phyloP scores from a whole-genome alignment of 2,797 vertebrate species.

The Tadarida brasiliensis region DNA sequence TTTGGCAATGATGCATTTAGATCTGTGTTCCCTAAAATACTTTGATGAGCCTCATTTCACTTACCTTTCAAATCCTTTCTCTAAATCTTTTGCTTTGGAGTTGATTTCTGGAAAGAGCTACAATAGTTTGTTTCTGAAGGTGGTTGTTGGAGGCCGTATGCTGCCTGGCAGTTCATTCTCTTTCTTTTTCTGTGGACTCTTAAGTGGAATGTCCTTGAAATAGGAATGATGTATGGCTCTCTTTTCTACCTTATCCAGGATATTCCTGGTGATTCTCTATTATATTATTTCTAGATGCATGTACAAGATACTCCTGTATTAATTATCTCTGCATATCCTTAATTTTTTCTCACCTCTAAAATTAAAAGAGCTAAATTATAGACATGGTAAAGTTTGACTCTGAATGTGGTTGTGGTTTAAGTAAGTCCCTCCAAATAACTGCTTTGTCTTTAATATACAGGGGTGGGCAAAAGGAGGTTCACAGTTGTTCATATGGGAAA shows the following conservation, averaged over 20 bases:
- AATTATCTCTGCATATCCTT: constrained; percentile 29
- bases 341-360: constrained; percentile 56
- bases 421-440: not conserved
- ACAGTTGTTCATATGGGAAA: not conserved
- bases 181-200: constrained; percentile 4
- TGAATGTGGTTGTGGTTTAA: constrained; percentile 29
- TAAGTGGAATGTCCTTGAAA: constrained; percentile 49
- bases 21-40: not conserved
- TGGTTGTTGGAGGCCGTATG: not conserved
- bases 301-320: not conserved
- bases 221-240: not conserved
- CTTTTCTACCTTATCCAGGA: not conserved
- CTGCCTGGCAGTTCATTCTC: not conserved
- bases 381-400: not conserved
- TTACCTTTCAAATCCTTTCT: not conserved
- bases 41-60: constrained; percentile 6
- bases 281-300: not conserved
- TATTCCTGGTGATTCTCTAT: constrained; percentile 35
- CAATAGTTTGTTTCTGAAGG: not conserved
- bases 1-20: not conserved
- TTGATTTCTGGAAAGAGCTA: constrained; percentile 24
- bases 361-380: constrained; percentile 44
- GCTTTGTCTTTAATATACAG: not conserved
- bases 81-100: not conserved
- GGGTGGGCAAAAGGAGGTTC: not conserved